Evolutionary conservation across 37 sponge, comb jelly and placozoan genomes (phyloP).

Genomic region (Bolinopsis microptera): DNA sequence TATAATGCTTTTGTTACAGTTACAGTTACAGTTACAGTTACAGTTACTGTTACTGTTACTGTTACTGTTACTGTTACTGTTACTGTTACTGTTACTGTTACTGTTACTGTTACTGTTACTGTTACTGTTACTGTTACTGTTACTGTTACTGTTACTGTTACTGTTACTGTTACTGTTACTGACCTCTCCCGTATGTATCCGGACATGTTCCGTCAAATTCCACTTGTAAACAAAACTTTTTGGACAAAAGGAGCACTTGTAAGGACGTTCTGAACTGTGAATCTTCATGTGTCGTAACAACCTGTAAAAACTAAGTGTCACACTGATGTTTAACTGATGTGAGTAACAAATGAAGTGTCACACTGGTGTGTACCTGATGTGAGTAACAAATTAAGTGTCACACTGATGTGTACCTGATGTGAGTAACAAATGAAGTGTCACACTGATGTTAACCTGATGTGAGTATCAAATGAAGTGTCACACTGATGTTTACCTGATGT

Average conservation of each 20-base stretch:
- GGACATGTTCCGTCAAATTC: conserved; percentile 47
- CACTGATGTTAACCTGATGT: conserved; percentile 64
- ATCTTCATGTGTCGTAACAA: conserved; percentile 66
- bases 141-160: no score
- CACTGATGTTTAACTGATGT: conserved; percentile 43
- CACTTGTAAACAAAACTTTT: conserved; percentile 64
- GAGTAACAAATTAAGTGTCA: conserved; percentile 51
- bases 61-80: no score
- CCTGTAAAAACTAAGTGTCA: background rate
- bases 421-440: conserved; percentile 56
- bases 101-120: no score
- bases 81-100: no score
- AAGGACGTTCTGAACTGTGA: conserved; percentile 64
- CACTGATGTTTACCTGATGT: conserved; percentile 64
- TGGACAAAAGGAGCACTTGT: conserved; percentile 47
- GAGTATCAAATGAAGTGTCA: conserved; percentile 59
- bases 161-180: no score
- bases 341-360: conserved; percentile 56
- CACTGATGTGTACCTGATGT: conserved; percentile 64
- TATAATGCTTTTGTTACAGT: no score
- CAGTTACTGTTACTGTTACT: no score
- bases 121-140: no score
- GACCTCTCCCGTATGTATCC: conserved; percentile 63
- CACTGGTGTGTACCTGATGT: conserved; percentile 63
- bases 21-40: no score